phyloP scores from a whole-genome alignment of 2,888 invertebrate species.

The Sarcophaga variegata region DNA sequence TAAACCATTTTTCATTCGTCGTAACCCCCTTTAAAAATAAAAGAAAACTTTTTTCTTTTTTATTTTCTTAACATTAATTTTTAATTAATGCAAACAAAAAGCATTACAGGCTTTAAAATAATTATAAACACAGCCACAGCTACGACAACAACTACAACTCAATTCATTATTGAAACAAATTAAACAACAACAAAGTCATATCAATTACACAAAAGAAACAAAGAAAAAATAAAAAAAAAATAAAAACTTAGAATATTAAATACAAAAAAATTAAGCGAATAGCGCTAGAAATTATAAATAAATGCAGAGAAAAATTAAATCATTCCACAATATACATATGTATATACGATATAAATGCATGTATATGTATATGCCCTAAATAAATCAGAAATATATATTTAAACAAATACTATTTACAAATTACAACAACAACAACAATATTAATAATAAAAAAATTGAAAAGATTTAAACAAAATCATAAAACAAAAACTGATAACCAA shows the following conservation, averaged over 20 bases:
- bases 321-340: slow-evolving; percentile 30
- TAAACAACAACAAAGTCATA: slow-evolving; percentile 74
- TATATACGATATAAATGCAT: slow-evolving; percentile 34
- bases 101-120: slow-evolving; percentile 45
- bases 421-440: slow-evolving; percentile 4
- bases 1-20: slow-evolving; percentile 21
- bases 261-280: slow-evolving; percentile 29
- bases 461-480: not conserved
- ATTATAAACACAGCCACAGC: slow-evolving; percentile 42
- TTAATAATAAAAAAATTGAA: slow-evolving; percentile 14
- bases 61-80: slow-evolving; percentile 6
- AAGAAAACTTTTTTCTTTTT: not conserved
- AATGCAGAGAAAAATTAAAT: slow-evolving; percentile 56
- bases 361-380: slow-evolving; percentile 34
- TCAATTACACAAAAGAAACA: slow-evolving; percentile 73
- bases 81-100: not conserved
- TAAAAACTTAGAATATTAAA: slow-evolving; percentile 29
- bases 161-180: slow-evolving; percentile 71
- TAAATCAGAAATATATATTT: slow-evolving; percentile 10
- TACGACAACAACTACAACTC: slow-evolving; percentile 68
- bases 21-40: not conserved
- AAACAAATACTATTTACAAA: slow-evolving; percentile 66
- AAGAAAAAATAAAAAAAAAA: slow-evolving; percentile 45
- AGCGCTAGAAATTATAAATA: slow-evolving; percentile 58
- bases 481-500: slow-evolving; percentile 15